phyloP scores from a whole-genome alignment of 2,888 invertebrate genomes.

The Zeuzera pyrina region DNA sequence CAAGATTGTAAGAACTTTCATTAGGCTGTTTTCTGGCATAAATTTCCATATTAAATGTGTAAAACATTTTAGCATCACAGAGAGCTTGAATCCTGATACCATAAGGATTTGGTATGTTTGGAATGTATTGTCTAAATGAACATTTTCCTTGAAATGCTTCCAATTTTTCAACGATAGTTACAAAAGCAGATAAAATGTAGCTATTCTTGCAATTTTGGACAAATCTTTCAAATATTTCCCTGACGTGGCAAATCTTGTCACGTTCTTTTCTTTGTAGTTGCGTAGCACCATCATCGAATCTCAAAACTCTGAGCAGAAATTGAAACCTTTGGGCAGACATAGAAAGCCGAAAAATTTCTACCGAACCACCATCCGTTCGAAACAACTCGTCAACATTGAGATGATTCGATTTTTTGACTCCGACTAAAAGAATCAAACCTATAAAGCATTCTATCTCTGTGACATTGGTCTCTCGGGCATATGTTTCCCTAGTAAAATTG shows the following conservation, averaged over 20 bases:
- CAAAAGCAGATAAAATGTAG: no score
- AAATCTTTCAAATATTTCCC: slow-evolving; percentile 3
- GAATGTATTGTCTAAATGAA: no score
- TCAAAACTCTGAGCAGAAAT: slow-evolving; percentile 1
- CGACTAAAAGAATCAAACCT: background rate
- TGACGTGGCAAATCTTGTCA: slow-evolving; percentile 2
- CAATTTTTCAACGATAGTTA: no score
- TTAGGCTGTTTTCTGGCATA: background rate
- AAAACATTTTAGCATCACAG: background rate
- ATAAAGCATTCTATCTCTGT: no score
- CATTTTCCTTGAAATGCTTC: no score
- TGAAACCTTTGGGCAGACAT: no score
- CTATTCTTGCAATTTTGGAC: slow-evolving; percentile 2
- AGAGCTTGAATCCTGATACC: no score
- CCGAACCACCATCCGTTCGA: slow-evolving; percentile 1
- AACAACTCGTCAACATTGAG: slow-evolving; percentile 3
- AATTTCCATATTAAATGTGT: background rate
- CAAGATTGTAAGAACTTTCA: slow-evolving; percentile 2
- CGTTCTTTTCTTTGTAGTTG: slow-evolving; percentile 1
- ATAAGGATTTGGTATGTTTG: no score
- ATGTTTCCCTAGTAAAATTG: no score
- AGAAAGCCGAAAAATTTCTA: slow-evolving; percentile 3
- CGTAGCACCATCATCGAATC: slow-evolving; percentile 3
- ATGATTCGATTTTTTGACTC: slow-evolving; percentile 2
- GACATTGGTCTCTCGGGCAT: no score